These are phyloP conservation scores for Arion vulgaris DNA, from an alignment of 1,140 invertebrate species.

Conservation along the genomic window DNA sequence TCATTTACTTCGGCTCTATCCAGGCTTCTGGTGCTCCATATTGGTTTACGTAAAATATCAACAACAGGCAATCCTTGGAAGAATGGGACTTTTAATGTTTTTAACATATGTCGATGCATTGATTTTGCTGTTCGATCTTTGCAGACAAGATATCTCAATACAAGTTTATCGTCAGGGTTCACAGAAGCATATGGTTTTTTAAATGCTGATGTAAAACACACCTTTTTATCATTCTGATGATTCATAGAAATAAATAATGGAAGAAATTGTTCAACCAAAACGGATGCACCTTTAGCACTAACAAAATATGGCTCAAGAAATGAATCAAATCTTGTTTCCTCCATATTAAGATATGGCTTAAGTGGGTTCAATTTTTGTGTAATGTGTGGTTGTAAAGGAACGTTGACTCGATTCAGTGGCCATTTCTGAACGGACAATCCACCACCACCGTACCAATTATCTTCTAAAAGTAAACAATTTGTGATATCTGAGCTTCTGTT, in stretches of 20 bases:
- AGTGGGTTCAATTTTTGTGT: conserved; percentile 18
- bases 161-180: not conserved
- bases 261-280: conserved; percentile 57
- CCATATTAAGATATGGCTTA: conserved; percentile 5
- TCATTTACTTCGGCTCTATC: conserved; percentile 81
- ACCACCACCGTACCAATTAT: conserved; percentile 69
- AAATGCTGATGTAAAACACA: conserved; percentile 54
- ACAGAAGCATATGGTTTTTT: conserved; percentile 34
- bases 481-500: not conserved
- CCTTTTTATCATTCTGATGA: conserved; percentile 42
- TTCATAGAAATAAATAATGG: conserved; percentile 66
- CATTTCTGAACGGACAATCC: conserved; percentile 70
- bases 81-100: conserved; percentile 52
- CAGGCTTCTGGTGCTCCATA: conserved; percentile 89
- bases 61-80: conserved; percentile 77
- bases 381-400: conserved; percentile 57
- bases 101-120: conserved; percentile 51
- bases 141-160: conserved; percentile 60
- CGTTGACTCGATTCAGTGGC: conserved; percentile 69
- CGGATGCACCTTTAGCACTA: conserved; percentile 62
- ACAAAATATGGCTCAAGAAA: conserved; percentile 67
- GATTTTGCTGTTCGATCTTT: conserved; percentile 51
- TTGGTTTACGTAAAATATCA: conserved; percentile 82
- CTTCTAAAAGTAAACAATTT: not conserved
- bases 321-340: conserved; percentile 48